Evolutionary conservation across 2,797 vertebrate genomes (phyloP), one percentile per base, ranked within the genome.

Genomic region (Silurus aristotelis): DNA sequence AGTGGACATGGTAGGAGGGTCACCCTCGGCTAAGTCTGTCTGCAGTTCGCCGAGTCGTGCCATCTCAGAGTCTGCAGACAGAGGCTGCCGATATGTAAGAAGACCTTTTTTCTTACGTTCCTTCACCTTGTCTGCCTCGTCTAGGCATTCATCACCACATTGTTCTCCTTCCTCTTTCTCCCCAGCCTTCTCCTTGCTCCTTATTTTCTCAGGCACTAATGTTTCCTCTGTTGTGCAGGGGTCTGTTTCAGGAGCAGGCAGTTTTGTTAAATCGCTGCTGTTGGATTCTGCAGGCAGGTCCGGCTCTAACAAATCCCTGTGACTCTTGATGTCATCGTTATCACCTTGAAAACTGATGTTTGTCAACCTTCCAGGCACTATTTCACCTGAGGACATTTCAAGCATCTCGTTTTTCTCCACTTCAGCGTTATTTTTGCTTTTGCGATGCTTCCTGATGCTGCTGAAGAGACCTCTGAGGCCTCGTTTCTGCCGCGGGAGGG

Each of bases 371-470:
- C 90, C 91, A 91, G 93, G 92, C 90, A 90, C 90, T 86, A 91
- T 90, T 84, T 91, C 91, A 82, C 90, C 88, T 22, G 90, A 89
- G 0, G 88, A 88, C 92, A 95, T 93, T 86, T 94, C 92, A 1
- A 92, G 92, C 83, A 92, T 92, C 88, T 96, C 95, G 1, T 87
- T 89, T 89, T 95, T 97, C 85, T 96, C 96, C 13, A 88, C 71
- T 60, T 95, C 96, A 0, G 83, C 86, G 71, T 93, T 27, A 31
- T 31, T 94, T 92, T 96, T 97, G 89, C 92, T 96, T 92, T 96
- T 97, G 85, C 96, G 95, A 88, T 98, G 96, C 80, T 96, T 96
- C 71, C 96, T 96, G 85, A 99, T 97, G 93, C 98, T 99, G 90
- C 94, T 96, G 76, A 99, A 97, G 82, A 99, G 94, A 31, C 97